A percentile compares a stretch with the other conserved stretches of the same genome.
These are phyloP conservation scores for Scaptomyza polygonia DNA, from an alignment of 2,888 invertebrate species.

Conservation along the genomic window DNA sequence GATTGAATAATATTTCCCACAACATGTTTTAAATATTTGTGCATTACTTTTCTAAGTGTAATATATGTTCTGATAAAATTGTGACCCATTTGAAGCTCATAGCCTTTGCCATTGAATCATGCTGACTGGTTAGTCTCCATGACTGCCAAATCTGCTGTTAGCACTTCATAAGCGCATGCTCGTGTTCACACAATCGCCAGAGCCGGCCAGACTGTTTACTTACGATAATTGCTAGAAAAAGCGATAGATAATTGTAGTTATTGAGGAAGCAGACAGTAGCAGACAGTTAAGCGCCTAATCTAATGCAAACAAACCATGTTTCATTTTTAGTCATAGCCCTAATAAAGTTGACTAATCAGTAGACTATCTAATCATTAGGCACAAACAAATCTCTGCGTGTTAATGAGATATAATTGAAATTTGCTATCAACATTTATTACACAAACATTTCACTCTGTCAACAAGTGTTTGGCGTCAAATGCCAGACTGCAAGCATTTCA, in stretches of 20 bases:
- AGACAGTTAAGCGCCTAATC: conserved; percentile 26
- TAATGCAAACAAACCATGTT: conserved; percentile 37
- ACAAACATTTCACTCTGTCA: conserved; percentile 45
- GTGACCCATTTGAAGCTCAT: no score
- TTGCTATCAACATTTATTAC: conserved; percentile 9
- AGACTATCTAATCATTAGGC: conserved; percentile 2
- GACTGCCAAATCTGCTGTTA: conserved; percentile 1
- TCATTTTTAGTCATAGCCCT: conserved; percentile 1
- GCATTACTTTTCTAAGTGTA: no score
- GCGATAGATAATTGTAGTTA: conserved; percentile 11
- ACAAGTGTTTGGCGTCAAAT: conserved; percentile 45
- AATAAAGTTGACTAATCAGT: conserved; percentile 26
- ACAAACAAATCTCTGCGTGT: conserved; percentile 13
- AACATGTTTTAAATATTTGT: no score
- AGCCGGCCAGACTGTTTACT: conserved; percentile 33
- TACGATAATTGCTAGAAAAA: conserved; percentile 42
- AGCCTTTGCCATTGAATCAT: no score
- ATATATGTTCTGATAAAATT: no score
- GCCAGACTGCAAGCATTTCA: not conserved
- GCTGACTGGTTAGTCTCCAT: conserved; percentile 1
- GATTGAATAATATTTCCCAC: no score
- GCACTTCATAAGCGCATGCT: conserved; percentile 40
- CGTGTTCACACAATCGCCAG: conserved; percentile 8
- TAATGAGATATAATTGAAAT: conserved; percentile 44
- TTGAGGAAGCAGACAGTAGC: conserved; percentile 7